Percentiles rank a stretch among this genome's conserved stretches.
Conservation (phyloP, 2,888 invertebrate species). For the Mechanitis messenoides region DNA sequence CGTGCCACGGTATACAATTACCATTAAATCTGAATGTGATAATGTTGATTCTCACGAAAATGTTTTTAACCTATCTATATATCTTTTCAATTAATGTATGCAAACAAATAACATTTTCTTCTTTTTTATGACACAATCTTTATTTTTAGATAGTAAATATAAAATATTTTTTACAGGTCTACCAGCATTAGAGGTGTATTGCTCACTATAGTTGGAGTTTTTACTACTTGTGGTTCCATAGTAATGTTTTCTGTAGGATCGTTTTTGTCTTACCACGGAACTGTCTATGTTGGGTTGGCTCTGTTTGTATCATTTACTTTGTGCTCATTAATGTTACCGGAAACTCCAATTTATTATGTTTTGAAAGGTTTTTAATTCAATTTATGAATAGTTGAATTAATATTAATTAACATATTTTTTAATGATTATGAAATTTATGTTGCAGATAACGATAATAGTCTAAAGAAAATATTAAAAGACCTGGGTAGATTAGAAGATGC, state of each 20-base stretch:
- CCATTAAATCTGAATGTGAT: too few species aligned
- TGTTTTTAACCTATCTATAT: too few species aligned
- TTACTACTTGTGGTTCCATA: slow-evolving; percentile 36
- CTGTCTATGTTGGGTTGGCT: slow-evolving; percentile 34
- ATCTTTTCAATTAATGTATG: too few species aligned
- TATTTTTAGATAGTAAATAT: not conserved
- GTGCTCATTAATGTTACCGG: slow-evolving; percentile 32
- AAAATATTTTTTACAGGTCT: slow-evolving; percentile 36
- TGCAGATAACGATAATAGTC: slow-evolving; percentile 39
- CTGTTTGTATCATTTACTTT: slow-evolving; percentile 29
- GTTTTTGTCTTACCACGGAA: slow-evolving; percentile 32
- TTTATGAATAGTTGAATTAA: not conserved
- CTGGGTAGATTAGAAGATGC: slow-evolving; percentile 43
- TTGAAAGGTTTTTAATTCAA: slow-evolving; percentile 26
- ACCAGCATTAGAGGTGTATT: slow-evolving; percentile 43
- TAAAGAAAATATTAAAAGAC: slow-evolving; percentile 32
- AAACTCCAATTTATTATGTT: slow-evolving; percentile 24
- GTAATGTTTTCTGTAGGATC: slow-evolving; percentile 37
- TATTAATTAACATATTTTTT: not conserved
- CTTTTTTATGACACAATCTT: too few species aligned
- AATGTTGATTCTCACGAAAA: too few species aligned
- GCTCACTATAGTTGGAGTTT: slow-evolving; percentile 38
- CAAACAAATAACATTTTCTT: too few species aligned
- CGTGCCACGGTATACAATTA: too few species aligned
- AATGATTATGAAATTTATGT: slow-evolving; percentile 12